These are phyloP conservation scores for Gandaritis pyraliata DNA, from an alignment of 2,888 invertebrate species.

Conservation along the genomic window DNA sequence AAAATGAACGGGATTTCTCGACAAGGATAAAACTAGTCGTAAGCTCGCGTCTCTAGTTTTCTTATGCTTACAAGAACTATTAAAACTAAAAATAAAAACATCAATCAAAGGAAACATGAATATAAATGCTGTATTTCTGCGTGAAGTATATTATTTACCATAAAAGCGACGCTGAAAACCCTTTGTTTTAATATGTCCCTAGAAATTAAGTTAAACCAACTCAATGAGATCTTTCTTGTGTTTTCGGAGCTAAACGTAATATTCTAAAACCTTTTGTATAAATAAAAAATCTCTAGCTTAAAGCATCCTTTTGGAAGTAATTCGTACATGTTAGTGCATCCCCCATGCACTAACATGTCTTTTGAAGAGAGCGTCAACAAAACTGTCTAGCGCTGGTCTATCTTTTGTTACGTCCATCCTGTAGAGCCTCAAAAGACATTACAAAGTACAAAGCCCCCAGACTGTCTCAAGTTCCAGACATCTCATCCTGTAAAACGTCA, in stretches of 20 bases:
- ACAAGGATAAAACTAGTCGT: too few relatives aligned
- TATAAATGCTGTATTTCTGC: too few relatives aligned
- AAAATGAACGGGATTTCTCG: background rate
- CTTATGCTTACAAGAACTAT: too few relatives aligned
- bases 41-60: too few relatives aligned
- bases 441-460: constrained; percentile 25
- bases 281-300: constrained; percentile 6
- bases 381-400: constrained; percentile 29
- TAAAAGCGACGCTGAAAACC: too few relatives aligned
- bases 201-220: too few relatives aligned
- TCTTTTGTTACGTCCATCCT: constrained; percentile 25
- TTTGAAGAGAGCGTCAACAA: constrained; percentile 26
- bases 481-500: background rate
- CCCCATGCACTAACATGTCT: too few relatives aligned
- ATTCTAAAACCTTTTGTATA: background rate
- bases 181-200: too few relatives aligned
- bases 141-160: too few relatives aligned
- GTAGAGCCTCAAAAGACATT: constrained; percentile 25
- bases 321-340: constrained; percentile 8
- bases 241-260: background rate
- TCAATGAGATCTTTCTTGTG: too few relatives aligned
- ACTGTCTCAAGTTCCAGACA: constrained; percentile 33
- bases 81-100: background rate
- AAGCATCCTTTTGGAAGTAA: background rate
- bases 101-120: too few relatives aligned